phyloP scores from a whole-genome alignment of 2,113 vertebrate genomes.

The Rhodinocichla rosea region DNA sequence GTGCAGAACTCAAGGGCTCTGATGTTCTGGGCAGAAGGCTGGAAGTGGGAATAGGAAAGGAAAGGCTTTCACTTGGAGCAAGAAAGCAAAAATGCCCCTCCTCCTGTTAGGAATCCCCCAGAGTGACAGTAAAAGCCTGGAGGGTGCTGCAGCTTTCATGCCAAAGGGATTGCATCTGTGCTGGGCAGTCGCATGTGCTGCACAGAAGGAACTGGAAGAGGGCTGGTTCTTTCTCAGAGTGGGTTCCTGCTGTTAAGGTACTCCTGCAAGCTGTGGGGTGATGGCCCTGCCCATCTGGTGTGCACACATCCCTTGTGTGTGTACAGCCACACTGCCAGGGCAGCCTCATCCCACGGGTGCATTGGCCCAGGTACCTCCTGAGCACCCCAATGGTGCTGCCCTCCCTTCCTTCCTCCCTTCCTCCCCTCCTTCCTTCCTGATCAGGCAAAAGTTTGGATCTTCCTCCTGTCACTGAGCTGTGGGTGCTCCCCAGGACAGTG shows the following conservation, averaged over 20 bases:
- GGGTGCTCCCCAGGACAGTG: background rate
- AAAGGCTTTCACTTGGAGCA: background rate
- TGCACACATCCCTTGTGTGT: background rate
- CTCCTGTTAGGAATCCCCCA: background rate
- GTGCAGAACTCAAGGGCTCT: background rate
- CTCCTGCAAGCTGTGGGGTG: background rate
- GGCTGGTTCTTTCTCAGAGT: background rate
- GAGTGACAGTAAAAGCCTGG: background rate
- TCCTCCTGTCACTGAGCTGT: background rate
- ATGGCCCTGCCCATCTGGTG: background rate
- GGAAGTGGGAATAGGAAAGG: background rate
- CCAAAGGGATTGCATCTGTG: background rate
- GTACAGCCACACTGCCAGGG: background rate
- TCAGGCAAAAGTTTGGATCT: background rate
- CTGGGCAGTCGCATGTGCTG: background rate
- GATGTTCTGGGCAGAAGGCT: fast-evolving
- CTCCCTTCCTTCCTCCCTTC: too few relatives aligned
- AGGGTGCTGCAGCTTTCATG: background rate
- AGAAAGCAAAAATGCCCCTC: background rate
- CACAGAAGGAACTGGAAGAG: background rate
- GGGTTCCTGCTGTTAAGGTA: background rate
- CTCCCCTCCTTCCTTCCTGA: background rate
- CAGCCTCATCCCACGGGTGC: background rate
- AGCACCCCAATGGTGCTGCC: fast-evolving
- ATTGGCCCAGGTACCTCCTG: background rate